Conservation (phyloP, 2,888 invertebrate species). For the Synergus japonicus region DNA sequence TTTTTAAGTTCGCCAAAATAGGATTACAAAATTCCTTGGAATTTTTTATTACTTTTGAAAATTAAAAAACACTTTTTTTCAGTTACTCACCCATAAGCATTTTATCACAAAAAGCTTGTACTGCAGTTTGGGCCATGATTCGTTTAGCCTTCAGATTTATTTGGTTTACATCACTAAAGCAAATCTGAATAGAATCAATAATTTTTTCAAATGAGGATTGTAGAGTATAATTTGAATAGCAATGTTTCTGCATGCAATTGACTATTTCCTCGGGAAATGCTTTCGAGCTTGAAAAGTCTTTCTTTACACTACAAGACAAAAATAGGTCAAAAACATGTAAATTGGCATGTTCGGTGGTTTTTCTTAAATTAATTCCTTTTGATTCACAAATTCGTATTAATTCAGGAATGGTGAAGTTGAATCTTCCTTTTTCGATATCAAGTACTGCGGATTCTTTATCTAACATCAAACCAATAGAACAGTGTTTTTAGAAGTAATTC, state of each 20-base stretch:
- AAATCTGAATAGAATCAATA: conserved; percentile 18
- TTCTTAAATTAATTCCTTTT: conserved; percentile 10
- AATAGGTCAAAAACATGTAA: conserved; percentile 23
- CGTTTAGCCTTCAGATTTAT: not conserved
- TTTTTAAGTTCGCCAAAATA: too few relatives aligned
- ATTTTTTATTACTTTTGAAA: not conserved
- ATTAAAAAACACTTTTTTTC: not conserved
- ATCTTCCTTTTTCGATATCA: conserved; percentile 8
- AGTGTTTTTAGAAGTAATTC: too few relatives aligned
- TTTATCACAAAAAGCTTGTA: conserved; percentile 21
- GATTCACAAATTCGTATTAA: conserved; percentile 9
- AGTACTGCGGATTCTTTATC: not conserved
- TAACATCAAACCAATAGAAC: not conserved
- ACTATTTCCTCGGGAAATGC: not conserved
- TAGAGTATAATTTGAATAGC: conserved; percentile 5
- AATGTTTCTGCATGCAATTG: conserved; percentile 6
- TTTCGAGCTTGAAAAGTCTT: not conserved
- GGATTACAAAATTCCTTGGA: too few relatives aligned
- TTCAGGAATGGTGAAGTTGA: conserved; percentile 26
- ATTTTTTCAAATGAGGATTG: conserved; percentile 27
- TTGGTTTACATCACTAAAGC: conserved; percentile 4
- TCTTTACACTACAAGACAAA: conserved; percentile 1
- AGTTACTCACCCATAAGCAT: conserved; percentile 19
- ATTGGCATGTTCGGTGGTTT: conserved; percentile 6
- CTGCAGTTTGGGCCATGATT: conserved; percentile 19